Evolutionary conservation across 2,797 vertebrate species (phyloP).

Genomic region (Geotrypetes seraphini): DNA sequence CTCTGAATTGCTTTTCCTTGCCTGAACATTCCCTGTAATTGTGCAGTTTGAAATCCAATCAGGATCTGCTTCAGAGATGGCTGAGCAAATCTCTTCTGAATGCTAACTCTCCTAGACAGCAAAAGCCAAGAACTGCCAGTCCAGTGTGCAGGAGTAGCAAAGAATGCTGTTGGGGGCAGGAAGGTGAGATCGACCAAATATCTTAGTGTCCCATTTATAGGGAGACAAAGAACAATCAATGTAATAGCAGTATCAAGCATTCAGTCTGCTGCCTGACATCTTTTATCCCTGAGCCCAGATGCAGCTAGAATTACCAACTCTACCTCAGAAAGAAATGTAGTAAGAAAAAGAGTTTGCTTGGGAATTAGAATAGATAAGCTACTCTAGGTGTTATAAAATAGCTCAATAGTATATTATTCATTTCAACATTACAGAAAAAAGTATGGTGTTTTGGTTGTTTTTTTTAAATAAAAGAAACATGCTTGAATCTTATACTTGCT

Average conservation of each 20-base stretch:
- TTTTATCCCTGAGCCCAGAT: slow-evolving; percentile 17
- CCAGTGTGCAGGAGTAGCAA: not conserved
- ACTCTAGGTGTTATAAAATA: slow-evolving; percentile 10
- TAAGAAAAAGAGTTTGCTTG: slow-evolving; percentile 10
- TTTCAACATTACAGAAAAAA: no score
- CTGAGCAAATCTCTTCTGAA: slow-evolving; percentile 4
- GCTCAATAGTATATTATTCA: no score
- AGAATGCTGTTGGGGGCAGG: not conserved
- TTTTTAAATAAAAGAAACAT: no score
- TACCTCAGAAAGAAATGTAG: slow-evolving; percentile 6
- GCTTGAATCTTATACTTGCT: no score
- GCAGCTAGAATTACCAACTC: slow-evolving; percentile 12
- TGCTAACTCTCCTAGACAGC: slow-evolving; percentile 1
- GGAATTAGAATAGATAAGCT: slow-evolving; percentile 17
- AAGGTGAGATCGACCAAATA: not conserved
- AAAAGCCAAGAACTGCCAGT: not conserved
- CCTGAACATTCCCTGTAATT: no score
- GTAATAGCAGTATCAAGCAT: slow-evolving; percentile 23
- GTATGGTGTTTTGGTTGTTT: no score
- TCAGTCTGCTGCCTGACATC: slow-evolving; percentile 7
- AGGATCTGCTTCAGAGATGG: slow-evolving; percentile 1
- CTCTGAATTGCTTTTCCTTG: slow-evolving; percentile 14
- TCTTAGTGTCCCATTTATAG: slow-evolving; percentile 6
- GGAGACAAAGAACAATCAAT: slow-evolving; percentile 28
- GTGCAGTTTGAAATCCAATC: slow-evolving; percentile 20